Evolutionary conservation across 1,140 invertebrate genomes (phyloP), one percentile per base, ranked within the genome.

Genomic region (Leptinotarsa texana): DNA sequence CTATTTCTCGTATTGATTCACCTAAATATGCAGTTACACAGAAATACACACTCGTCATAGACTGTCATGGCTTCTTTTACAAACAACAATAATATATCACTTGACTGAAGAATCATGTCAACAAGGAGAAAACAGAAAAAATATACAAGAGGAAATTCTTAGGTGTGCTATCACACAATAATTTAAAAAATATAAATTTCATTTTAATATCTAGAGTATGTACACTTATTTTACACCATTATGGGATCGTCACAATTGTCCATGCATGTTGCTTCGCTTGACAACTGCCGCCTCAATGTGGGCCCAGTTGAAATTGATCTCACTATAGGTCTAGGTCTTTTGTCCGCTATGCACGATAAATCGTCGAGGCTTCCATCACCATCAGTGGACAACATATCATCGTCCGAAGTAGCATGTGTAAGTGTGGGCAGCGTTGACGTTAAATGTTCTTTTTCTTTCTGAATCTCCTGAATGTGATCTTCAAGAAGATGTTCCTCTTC

Each of bases 361-460:
- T 92, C 91, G 80, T 93, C 91, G 6, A 91, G 87, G 77, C 90
- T 92, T 78, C 91, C 91, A 79, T 89, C 89, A 71, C 88, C 89
- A 79, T 94, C 93, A 4, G 91, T 89, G 1, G 91, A 92, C 69
- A 93, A 89, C 75, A 95, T 88, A 78, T 96, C 95, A 82, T 96
- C 94, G 86, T 96, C 95, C 4, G 94, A 95, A 68, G 93, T 93
- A 18, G 93, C 91, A 75, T 94, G 88, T 5, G 91, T 90, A 66
- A 96, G 87, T 75, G 92, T 92, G 1, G 94, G 94, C 77, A 96
- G 86, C 63, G 92, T 92, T 57, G 91, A 92, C 2, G 94, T 95
- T 63, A 96, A 86, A 70, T 94, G 88, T 73, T 92, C 92, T 84
- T 95, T 96, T 83, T 95, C 93, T 83, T 94, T 93, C 82, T 93